phyloP scores from a whole-genome alignment of 2,797 vertebrate genomes.

The Silurus lanzhouensis region DNA sequence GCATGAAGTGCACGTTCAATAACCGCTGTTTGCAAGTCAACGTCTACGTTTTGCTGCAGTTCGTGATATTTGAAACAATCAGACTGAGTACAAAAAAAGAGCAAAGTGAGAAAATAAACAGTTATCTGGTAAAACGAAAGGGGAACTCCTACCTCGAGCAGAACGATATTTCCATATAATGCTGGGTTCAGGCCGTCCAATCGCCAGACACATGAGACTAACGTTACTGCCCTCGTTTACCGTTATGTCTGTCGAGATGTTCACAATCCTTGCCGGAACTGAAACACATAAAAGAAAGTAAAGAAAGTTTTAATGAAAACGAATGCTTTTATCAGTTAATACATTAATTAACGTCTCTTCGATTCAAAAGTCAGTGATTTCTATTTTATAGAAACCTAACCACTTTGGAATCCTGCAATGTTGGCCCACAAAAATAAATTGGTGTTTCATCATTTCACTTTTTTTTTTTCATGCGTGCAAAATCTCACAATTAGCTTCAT shows the following conservation, averaged over 20 bases:
- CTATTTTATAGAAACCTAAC: background rate
- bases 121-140: background rate
- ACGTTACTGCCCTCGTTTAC: slow-evolving; percentile 95
- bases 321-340: background rate
- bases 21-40: slow-evolving; percentile 33
- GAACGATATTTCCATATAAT: slow-evolving; percentile 91
- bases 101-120: background rate
- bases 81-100: background rate
- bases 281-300: slow-evolving; percentile 43
- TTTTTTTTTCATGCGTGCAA: slow-evolving; percentile 7
- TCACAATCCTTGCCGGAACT: slow-evolving; percentile 95
- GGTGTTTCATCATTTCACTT: slow-evolving; percentile 18
- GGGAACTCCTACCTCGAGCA: slow-evolving; percentile 78
- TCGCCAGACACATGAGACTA: slow-evolving; percentile 89
- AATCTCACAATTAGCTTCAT: slow-evolving; percentile 14
- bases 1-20: slow-evolving; percentile 18
- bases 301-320: background rate
- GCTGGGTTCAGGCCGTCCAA: slow-evolving; percentile 90
- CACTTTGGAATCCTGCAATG: background rate
- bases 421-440: slow-evolving; percentile 5
- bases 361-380: background rate
- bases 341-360: background rate
- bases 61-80: slow-evolving; percentile 35
- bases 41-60: slow-evolving; percentile 9
- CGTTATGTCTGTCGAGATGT: slow-evolving; percentile 88